Conservation (phyloP, 2,797 vertebrate genomes). For the Artibeus jamaicensis region DNA sequence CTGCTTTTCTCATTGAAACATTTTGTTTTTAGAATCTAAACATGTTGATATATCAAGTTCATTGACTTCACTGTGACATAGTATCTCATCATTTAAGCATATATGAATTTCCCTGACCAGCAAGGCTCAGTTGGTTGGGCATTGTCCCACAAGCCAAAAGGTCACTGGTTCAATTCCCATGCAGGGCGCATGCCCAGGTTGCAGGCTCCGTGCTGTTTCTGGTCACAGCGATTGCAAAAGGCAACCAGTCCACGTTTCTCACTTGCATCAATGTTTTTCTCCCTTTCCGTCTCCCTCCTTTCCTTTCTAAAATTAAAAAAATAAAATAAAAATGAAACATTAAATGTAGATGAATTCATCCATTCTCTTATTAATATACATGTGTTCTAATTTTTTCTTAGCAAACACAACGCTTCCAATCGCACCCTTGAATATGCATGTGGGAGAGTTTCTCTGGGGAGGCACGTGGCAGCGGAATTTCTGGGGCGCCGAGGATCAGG, state of each 20-base stretch:
- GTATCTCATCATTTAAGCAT: background rate
- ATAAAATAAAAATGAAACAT: background rate
- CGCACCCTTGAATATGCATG: background rate
- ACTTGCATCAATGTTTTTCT: background rate
- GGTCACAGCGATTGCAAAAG: background rate
- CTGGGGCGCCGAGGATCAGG: background rate
- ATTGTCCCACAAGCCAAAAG: background rate
- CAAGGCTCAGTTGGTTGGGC: background rate
- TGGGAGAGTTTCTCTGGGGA: background rate
- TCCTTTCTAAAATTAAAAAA: background rate
- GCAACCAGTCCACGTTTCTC: background rate
- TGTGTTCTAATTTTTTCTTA: background rate
- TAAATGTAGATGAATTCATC: background rate
- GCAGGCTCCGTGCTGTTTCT: background rate
- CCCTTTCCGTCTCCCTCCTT: background rate
- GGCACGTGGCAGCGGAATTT: background rate
- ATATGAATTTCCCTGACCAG: background rate
- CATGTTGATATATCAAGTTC: background rate
- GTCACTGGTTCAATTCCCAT: background rate
- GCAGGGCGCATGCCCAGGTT: background rate
- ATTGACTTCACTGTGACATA: background rate
- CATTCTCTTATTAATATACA: background rate
- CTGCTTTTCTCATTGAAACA: background rate
- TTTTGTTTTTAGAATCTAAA: background rate
- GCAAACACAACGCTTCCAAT: background rate